Evolutionary conservation across 92 coral and sea anemone species (phyloP).

Genomic region (Ricordea florida): DNA sequence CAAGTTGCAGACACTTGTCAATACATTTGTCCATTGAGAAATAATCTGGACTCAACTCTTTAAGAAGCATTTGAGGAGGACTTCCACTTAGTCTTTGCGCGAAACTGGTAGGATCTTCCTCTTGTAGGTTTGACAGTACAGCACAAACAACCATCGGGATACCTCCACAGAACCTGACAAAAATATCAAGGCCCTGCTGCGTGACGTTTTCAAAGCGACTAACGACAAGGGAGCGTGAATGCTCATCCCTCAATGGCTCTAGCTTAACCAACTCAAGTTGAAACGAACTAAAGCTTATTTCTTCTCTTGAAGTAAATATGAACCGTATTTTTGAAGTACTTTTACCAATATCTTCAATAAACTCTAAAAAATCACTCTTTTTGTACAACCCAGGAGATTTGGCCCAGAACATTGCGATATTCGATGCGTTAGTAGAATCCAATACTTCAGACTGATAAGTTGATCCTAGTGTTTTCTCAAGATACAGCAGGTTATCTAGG

Average conservation of each 20-base stretch:
- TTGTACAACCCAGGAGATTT: neutral
- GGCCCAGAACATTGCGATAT: neutral
- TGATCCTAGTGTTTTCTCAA: neutral
- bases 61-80: conserved; percentile 3
- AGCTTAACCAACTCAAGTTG: neutral
- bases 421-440: neutral
- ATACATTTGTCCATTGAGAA: conserved; percentile 17
- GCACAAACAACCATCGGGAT: conserved; percentile 39
- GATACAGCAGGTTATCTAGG: conserved; percentile 18
- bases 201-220: neutral
- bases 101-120: neutral
- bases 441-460: neutral
- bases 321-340: neutral
- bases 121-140: conserved; percentile 15
- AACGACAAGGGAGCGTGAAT: neutral
- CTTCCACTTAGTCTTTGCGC: neutral
- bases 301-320: conserved; percentile 8
- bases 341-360: neutral
- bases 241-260: neutral
- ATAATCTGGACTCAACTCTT: conserved; percentile 18
- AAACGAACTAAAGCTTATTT: neutral
- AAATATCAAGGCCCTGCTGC: neutral
- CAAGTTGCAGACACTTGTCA: conserved; percentile 24
- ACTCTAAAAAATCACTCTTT: neutral
- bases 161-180: conserved; percentile 39